These are phyloP conservation scores for Labroides dimidiatus DNA, from an alignment of 2,797 vertebrate genomes.

Conservation along the genomic window DNA sequence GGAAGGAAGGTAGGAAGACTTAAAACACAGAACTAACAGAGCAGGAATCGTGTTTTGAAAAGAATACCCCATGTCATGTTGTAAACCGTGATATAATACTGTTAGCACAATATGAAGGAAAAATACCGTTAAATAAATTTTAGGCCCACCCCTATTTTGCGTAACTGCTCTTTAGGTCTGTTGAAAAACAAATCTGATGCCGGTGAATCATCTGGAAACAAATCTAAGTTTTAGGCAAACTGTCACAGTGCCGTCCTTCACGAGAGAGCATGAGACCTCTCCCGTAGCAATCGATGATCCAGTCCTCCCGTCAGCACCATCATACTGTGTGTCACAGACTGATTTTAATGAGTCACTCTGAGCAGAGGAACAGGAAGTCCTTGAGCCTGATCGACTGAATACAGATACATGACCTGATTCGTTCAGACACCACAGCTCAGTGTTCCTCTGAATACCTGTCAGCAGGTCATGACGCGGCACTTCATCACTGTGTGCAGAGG, in stretches of 20 bases:
- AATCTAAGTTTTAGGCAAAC: no score
- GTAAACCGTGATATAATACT: no score
- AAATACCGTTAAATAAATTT: no score
- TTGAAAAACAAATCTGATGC: no score
- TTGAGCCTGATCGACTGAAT: constrained; percentile 32
- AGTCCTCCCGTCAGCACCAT: constrained; percentile 36
- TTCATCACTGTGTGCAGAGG: background rate
- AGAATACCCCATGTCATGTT: no score
- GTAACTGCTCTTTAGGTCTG: no score
- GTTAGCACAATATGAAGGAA: no score
- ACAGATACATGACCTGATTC: constrained; percentile 12
- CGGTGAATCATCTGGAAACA: no score
- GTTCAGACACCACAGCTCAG: background rate
- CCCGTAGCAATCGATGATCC: constrained; percentile 50
- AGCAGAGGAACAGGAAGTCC: constrained; percentile 32
- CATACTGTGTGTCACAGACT: background rate
- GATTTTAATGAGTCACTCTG: constrained; percentile 44
- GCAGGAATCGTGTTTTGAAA: no score
- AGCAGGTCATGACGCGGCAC: constrained; percentile 32
- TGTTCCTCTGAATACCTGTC: constrained; percentile 5
- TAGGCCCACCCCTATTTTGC: no score
- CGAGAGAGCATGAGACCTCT: constrained; percentile 14
- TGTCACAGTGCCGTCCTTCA: background rate
- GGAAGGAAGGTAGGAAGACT: no score
- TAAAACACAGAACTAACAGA: no score